phyloP scores from a whole-genome alignment of 1,140 invertebrate genomes.

The Drosophila grimshawi region DNA sequence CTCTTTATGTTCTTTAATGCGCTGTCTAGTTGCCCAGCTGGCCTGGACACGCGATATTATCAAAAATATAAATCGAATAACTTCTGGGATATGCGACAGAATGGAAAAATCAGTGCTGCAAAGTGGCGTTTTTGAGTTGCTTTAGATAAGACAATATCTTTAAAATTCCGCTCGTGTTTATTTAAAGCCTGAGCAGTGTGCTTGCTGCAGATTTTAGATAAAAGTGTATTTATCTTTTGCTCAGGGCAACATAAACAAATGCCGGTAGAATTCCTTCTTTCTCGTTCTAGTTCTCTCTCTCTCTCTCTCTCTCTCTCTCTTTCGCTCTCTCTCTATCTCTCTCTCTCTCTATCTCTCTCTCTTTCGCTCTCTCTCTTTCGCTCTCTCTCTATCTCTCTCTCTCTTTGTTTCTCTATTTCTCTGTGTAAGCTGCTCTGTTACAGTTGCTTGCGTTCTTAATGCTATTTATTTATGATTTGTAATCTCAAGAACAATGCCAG shows the following conservation, averaged over 20 bases:
- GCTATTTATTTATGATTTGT: slow-evolving; percentile 6
- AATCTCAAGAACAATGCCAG: slow-evolving; percentile 8
- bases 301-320: slow-evolving; percentile 6
- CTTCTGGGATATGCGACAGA: neutral
- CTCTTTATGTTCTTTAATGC: slow-evolving; percentile 47
- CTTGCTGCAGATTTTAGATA: slow-evolving; percentile 21
- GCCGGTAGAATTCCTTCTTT: slow-evolving; percentile 32
- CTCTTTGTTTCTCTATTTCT: neutral
- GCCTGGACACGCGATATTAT: slow-evolving; percentile 19
- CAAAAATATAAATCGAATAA: slow-evolving; percentile 7
- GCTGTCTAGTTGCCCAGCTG: slow-evolving; percentile 18
- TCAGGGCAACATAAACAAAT: slow-evolving; percentile 46
- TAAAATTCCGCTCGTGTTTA: slow-evolving; percentile 40
- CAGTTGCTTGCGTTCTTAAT: slow-evolving; percentile 11
- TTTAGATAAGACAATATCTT: slow-evolving; percentile 14
- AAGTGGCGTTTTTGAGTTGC: neutral
- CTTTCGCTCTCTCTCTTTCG: neutral
- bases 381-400: neutral
- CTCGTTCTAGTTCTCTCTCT: neutral
- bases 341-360: neutral
- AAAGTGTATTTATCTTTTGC: slow-evolving; percentile 33
- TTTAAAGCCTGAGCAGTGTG: slow-evolving; percentile 39
- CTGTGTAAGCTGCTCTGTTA: neutral
- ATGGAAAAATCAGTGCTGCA: slow-evolving; percentile 2
- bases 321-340: neutral